Percentiles rank a stretch among this genome's conserved stretches.
phyloP scores from a whole-genome alignment of 1,140 invertebrate genomes.

The Lethrus apterus region DNA sequence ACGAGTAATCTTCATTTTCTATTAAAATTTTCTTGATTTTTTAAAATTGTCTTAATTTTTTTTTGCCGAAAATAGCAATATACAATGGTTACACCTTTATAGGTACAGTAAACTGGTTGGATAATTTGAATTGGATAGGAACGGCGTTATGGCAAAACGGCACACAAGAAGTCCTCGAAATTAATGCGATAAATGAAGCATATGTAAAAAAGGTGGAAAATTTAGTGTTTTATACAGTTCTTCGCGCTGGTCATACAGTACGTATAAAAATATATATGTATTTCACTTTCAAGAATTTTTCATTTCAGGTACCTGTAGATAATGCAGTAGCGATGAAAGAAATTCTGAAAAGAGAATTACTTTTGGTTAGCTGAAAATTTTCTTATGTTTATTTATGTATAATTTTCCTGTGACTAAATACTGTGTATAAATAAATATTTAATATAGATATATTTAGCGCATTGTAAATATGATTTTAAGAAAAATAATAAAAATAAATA shows the following conservation, averaged over 20 bases:
- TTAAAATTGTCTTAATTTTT: too few species aligned
- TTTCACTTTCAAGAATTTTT: constrained; percentile 2
- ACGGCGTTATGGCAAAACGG: constrained; percentile 19
- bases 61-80: too few species aligned
- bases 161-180: constrained; percentile 20
- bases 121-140: constrained; percentile 25
- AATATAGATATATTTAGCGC: too few species aligned
- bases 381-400: too few species aligned
- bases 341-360: constrained; percentile 19
- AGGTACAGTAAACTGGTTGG: constrained; percentile 27
- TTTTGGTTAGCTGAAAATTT: too few species aligned
- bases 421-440: too few species aligned
- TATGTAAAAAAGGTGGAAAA: constrained; percentile 26
- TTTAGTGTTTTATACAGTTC: constrained; percentile 46
- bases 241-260: constrained; percentile 53
- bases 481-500: too few species aligned
- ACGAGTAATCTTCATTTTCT: too few species aligned
- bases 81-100: too few species aligned
- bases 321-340: constrained; percentile 20
- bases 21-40: too few species aligned
- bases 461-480: too few species aligned
- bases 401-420: too few species aligned
- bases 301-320: constrained; percentile 23
- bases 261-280: constrained; percentile 13
- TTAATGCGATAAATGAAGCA: constrained; percentile 26